phyloP scores from a whole-genome alignment of 2,113 vertebrate genomes.

The Xenus cinereus region DNA sequence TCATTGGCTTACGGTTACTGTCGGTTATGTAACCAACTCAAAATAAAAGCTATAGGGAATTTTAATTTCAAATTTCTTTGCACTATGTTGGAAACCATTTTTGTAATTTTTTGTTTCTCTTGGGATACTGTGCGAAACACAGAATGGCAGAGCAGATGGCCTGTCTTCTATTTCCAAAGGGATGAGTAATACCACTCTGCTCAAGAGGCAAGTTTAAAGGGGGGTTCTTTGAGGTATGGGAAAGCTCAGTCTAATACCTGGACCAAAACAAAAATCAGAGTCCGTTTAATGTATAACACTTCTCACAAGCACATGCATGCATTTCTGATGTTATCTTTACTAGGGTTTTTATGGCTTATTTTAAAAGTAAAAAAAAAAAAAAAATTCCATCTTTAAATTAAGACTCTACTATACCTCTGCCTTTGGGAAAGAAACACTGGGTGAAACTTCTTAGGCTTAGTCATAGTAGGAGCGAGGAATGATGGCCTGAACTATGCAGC shows the following conservation, averaged over 20 bases:
- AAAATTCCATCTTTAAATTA: background rate
- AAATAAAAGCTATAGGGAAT: background rate
- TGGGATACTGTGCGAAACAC: background rate
- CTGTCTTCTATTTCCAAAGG: background rate
- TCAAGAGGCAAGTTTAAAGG: background rate
- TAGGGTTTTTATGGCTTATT: background rate
- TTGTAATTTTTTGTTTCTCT: slow-evolving; percentile 22
- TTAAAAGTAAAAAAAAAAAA: background rate
- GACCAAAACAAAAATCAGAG: background rate
- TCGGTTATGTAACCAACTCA: background rate
- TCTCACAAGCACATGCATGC: background rate
- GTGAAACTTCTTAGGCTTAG: slow-evolving; percentile 2
- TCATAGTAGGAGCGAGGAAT: background rate
- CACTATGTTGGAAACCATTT: background rate
- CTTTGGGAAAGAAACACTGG: background rate
- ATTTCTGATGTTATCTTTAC: background rate
- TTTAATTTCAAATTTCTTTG: background rate
- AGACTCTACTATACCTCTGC: background rate
- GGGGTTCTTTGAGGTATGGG: background rate
- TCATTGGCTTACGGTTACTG: background rate
- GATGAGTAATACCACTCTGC: background rate
- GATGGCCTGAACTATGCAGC: slow-evolving; percentile 34
- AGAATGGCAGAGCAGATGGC: slow-evolving; percentile 25
- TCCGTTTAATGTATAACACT: background rate
- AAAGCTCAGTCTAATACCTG: background rate